Percentiles rank a stretch among this genome's conserved stretches.
phyloP scores from a whole-genome alignment of 2,888 invertebrate genomes.

The Apamea crenata region DNA sequence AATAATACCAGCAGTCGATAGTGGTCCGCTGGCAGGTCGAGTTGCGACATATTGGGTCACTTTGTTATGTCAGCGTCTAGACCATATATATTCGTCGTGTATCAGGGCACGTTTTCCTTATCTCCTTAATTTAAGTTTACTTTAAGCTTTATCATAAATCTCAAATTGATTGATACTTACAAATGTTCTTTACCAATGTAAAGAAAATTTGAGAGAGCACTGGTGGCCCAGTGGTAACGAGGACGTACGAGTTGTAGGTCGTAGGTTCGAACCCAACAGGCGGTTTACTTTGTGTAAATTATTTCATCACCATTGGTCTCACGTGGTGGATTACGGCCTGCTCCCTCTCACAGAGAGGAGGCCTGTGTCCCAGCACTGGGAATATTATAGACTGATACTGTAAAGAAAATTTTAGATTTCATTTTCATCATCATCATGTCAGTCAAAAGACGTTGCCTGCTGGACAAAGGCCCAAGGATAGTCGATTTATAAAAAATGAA shows the following conservation, averaged over 20 bases:
- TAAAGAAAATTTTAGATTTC: not conserved
- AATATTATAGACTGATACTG: too few species aligned
- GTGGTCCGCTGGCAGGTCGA: constrained; percentile 14
- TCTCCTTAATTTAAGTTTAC: constrained; percentile 14
- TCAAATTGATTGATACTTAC: not conserved
- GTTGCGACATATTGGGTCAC: constrained; percentile 21
- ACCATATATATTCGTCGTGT: constrained; percentile 21
- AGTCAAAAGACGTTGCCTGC: not conserved
- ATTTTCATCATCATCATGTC: not conserved
- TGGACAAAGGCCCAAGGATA: not conserved
- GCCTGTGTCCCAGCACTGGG: too few species aligned
- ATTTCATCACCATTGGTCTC: not conserved
- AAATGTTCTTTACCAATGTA: too few species aligned
- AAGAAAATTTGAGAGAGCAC: not conserved
- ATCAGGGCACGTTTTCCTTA: constrained; percentile 35
- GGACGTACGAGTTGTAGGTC: not conserved
- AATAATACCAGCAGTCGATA: not conserved
- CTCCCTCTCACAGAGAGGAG: too few species aligned
- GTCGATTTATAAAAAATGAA: not conserved
- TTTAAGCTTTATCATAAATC: constrained; percentile 7
- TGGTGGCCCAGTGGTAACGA: too few species aligned
- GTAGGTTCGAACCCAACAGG: not conserved
- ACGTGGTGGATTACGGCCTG: too few species aligned
- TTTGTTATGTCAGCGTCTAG: constrained; percentile 25
- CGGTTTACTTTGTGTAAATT: not conserved